phyloP scores from a whole-genome alignment of 92 coral and sea anemone species.

The Galaxea fascicularis region DNA sequence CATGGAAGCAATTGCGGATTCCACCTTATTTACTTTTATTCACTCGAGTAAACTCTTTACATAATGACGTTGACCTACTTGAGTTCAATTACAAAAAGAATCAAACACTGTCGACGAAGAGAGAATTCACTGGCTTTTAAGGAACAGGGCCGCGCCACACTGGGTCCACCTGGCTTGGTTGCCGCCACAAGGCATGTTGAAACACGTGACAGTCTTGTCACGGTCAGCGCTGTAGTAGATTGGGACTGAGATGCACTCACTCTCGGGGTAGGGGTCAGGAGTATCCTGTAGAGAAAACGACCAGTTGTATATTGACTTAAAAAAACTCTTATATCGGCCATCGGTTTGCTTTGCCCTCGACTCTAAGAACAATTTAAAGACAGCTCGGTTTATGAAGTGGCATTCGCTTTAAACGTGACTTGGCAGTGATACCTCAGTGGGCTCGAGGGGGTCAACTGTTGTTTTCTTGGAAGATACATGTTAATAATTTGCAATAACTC shows the following conservation, averaged over 20 bases:
- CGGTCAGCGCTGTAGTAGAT: conserved; percentile 96
- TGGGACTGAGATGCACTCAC: conserved; percentile 94
- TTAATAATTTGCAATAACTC: no score
- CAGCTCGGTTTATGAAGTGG: no score
- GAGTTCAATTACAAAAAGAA: background rate
- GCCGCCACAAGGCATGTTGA: conserved; percentile 95
- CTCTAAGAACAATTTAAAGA: background rate
- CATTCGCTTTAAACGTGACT: no score
- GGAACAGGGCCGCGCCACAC: conserved; percentile 97
- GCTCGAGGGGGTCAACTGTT: no score
- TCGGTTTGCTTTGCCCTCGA: background rate
- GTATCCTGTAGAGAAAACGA: conserved; percentile 63
- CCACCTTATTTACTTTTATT: background rate
- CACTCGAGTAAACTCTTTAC: background rate
- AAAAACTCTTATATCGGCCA: background rate
- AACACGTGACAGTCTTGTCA: conserved; percentile 91
- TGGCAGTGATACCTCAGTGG: no score
- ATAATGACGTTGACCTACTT: background rate
- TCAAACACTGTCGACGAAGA: background rate
- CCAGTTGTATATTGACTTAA: background rate
- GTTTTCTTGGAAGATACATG: no score
- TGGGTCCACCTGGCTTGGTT: conserved; percentile 93
- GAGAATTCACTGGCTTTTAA: conserved; percentile 80
- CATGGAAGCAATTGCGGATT: background rate
- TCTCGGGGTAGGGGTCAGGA: conserved; percentile 90